phyloP scores from a whole-genome alignment of 1,140 invertebrate species.

The Lasioglossum baleicum region DNA sequence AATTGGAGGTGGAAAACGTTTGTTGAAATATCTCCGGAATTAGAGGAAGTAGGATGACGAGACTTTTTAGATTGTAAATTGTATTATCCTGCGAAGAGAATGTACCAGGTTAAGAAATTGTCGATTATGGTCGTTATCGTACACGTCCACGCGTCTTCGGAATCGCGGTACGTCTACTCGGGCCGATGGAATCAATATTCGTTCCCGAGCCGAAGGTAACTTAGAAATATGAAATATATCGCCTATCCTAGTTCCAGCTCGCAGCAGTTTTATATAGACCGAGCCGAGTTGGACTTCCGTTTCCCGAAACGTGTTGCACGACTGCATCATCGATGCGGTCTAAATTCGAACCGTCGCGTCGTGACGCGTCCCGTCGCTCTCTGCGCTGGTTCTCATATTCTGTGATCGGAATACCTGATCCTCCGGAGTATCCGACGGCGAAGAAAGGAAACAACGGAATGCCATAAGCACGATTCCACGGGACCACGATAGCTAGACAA shows the following conservation, averaged over 20 bases:
- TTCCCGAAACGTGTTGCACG: conserved; percentile 21
- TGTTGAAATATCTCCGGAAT: too few relatives aligned
- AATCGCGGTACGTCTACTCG: background rate
- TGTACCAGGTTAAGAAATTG: too few relatives aligned
- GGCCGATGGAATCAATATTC: background rate
- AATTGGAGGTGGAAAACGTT: too few relatives aligned
- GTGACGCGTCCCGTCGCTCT: conserved; percentile 1
- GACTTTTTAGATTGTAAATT: too few relatives aligned
- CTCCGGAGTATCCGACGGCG: background rate
- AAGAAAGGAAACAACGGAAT: conserved; percentile 9
- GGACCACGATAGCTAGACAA: background rate
- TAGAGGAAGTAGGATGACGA: too few relatives aligned
- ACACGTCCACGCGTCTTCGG: background rate
- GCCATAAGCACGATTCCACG: background rate
- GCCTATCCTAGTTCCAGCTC: background rate
- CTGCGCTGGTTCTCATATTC: conserved; percentile 19
- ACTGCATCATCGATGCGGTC: conserved; percentile 30
- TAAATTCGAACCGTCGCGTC: conserved; percentile 41
- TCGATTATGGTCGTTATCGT: too few relatives aligned
- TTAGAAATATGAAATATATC: background rate
- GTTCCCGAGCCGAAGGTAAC: background rate
- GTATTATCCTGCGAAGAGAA: too few relatives aligned
- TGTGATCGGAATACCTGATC: conserved; percentile 48
- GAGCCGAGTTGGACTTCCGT: conserved; percentile 29
- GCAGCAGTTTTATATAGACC: conserved; percentile 35